Base-by-base conservation (phyloP, 2,113 vertebrate genomes). In the Anser cygnoides region DNA sequence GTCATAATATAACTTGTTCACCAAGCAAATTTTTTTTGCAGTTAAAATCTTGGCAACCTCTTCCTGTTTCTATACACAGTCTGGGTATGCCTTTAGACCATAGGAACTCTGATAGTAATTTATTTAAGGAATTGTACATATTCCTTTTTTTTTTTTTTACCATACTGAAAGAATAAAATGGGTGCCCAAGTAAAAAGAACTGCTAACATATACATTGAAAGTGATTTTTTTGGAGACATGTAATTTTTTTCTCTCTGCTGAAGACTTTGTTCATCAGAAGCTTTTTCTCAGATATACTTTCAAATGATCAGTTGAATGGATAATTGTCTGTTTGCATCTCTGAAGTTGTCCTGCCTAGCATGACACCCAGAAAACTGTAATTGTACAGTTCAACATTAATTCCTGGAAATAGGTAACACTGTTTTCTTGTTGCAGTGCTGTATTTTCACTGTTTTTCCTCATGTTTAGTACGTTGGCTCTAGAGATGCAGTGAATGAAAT, bases 321-420 rank as follows among this genome's bases (percentile, higher is more conserved):
- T 84, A 78, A 88, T 44, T 92, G 20, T 78, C 35, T 52, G 13
- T 46, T 93, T 79, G 31, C 78, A 37, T 22, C 39, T 82, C 41
- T 62, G 61, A 83, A 3, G 20, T 50, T 62, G 29, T 93, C 89
- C 89, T 89, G 4, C 50, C 23, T 75, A 61, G 12, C 13, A 5
- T 31, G 44, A 6, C 44, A 73, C 21, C 14, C 13, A 46, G 62
- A 92, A 46, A 67, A 22, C 21, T 59, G 28, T 54, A 84, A 63
- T 8, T 90, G 72, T 89, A 62, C n/a, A 82, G 79, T 57, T 76
- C 81, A 91, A n/a, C 80, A 50, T 84, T 84, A 87, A 93, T 91
- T 96, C 31, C 31, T 58, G 71, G 29, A 37, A 76, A 44, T 8
- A 76, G 66, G 44, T 94, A 84, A 79, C 49, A 43, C 16, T 92